Conservation (phyloP, 2,113 vertebrate species). For the Centropus bengalensis region DNA sequence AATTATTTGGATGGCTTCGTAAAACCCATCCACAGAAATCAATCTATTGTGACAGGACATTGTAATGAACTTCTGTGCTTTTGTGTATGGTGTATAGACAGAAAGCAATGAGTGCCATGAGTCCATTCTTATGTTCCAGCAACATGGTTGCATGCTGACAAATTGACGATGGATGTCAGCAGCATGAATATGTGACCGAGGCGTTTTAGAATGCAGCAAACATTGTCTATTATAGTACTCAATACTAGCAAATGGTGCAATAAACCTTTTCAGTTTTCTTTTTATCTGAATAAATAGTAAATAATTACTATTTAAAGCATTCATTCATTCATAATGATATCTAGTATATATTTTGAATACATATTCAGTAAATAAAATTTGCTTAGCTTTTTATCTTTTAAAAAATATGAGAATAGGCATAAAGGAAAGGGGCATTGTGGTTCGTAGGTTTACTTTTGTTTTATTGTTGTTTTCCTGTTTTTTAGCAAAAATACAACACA, state of each 20-base stretch:
- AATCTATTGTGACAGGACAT: background rate
- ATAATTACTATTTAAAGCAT: background rate
- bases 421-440: background rate
- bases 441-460: background rate
- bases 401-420: background rate
- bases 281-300: background rate
- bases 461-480: background rate
- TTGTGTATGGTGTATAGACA: background rate
- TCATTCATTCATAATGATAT: background rate
- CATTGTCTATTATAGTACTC: background rate
- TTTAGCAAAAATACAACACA: background rate
- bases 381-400: background rate
- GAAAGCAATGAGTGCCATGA: background rate
- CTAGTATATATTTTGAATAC: background rate
- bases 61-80: background rate
- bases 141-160: background rate
- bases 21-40: background rate
- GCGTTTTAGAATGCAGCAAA: background rate
- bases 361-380: background rate
- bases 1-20: background rate
- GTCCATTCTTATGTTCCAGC: background rate
- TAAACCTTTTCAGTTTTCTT: background rate
- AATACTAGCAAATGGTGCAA: background rate
- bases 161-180: background rate
- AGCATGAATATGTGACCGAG: background rate